Percentiles rank a stretch among this genome's conserved stretches.
These are phyloP conservation scores for Sandelia bainsii DNA, from an alignment of 2,797 vertebrate species.

Conservation along the genomic window DNA sequence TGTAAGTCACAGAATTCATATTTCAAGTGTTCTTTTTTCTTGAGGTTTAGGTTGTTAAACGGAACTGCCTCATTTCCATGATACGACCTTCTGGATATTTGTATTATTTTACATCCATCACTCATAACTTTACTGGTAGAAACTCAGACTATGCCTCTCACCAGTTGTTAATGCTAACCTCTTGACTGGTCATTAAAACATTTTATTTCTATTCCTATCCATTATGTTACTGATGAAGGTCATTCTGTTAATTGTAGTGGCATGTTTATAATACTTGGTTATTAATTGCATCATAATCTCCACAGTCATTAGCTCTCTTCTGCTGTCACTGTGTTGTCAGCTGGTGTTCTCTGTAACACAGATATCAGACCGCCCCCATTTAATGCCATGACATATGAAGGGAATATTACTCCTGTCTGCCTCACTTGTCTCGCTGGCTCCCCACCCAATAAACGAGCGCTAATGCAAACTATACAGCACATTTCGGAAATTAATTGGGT, in stretches of 20 bases:
- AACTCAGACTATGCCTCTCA: neutral
- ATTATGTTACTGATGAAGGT: neutral
- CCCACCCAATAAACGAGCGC: constrained; percentile 37
- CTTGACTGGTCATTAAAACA: neutral
- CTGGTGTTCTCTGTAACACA: constrained; percentile 33
- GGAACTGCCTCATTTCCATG: neutral
- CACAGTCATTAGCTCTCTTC: constrained; percentile 39
- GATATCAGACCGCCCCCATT: constrained; percentile 48
- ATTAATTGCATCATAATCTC: constrained; percentile 46
- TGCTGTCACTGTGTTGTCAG: constrained; percentile 44
- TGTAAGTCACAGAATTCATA: neutral
- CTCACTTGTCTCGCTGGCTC: constrained; percentile 32
- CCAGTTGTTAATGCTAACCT: neutral
- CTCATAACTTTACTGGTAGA: neutral
- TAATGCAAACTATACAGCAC: constrained; percentile 48
- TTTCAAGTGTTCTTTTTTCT: neutral
- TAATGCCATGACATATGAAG: constrained; percentile 36
- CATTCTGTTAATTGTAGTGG: neutral
- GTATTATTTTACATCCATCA: neutral
- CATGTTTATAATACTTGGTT: constrained; percentile 18
- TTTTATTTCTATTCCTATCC: neutral
- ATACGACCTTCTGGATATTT: neutral
- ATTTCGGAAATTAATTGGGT: constrained; percentile 63
- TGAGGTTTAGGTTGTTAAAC: neutral
- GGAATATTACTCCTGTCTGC: constrained; percentile 38